phyloP scores from a whole-genome alignment of 2,113 vertebrate genomes.

The Vimba vimba region DNA sequence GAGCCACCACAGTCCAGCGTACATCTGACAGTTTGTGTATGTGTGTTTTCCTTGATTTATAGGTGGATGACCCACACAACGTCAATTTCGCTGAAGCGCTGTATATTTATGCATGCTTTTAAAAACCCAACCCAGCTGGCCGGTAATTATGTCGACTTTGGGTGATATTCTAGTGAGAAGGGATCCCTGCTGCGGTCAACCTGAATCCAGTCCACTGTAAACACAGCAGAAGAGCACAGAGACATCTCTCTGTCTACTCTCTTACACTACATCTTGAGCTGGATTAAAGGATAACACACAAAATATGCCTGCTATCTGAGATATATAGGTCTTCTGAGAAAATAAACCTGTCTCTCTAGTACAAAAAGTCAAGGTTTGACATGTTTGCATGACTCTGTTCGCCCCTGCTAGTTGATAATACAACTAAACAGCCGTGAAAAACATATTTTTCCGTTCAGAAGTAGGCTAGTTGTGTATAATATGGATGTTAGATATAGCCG shows the following conservation, averaged over 20 bases:
- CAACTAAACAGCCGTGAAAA: background rate
- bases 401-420: background rate
- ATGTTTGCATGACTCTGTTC: background rate
- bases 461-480: background rate
- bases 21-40: background rate
- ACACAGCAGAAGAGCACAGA: conserved; percentile 19
- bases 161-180: conserved; percentile 42
- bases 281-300: background rate
- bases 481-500: background rate
- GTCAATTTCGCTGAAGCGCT: conserved; percentile 1
- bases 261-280: background rate
- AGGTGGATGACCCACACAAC: conserved; percentile 43
- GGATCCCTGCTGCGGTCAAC: conserved; percentile 19
- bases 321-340: background rate
- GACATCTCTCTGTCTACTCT: background rate
- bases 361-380: background rate
- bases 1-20: background rate
- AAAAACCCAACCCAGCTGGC: conserved; percentile 42
- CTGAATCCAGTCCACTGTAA: conserved; percentile 37
- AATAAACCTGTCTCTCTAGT: background rate
- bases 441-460: background rate
- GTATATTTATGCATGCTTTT: conserved; percentile 33
- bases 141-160: conserved; percentile 53
- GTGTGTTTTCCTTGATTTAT: conserved; percentile 53
- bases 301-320: conserved; percentile 13